These are phyloP conservation scores for Turdus rufiventris DNA, from an alignment of 2,113 vertebrate species.

Conservation along the genomic window DNA sequence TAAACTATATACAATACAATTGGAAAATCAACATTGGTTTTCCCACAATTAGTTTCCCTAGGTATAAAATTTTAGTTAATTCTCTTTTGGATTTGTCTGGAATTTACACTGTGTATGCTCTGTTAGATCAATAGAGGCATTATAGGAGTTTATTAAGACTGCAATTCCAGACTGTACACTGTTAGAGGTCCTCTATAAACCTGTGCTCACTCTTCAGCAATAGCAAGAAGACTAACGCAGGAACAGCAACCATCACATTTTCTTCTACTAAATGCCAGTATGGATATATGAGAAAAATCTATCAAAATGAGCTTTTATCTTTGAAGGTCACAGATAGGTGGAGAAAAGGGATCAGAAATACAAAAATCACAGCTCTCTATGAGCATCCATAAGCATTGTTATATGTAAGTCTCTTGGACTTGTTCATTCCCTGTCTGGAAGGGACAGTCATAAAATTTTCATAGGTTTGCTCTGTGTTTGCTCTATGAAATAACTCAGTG, in stretches of 20 bases:
- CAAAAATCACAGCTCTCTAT: neutral
- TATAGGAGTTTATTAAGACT: neutral
- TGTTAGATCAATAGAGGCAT: conserved; percentile 2
- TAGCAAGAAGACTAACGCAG: neutral
- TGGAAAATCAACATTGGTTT: neutral
- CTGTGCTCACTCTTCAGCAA: neutral
- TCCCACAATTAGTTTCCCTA: neutral
- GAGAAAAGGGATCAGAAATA: neutral
- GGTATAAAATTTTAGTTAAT: neutral
- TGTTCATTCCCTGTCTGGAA: neutral
- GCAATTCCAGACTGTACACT: neutral
- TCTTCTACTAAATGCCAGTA: neutral
- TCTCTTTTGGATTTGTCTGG: neutral
- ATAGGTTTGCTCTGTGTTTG: neutral
- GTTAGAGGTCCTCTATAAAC: neutral
- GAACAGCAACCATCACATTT: neutral
- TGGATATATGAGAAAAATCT: neutral
- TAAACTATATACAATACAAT: neutral
- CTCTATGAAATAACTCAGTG: conserved; percentile 11
- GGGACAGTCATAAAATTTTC: conserved; percentile 25
- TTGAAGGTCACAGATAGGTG: neutral
- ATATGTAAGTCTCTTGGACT: neutral
- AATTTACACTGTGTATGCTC: neutral
- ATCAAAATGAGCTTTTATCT: neutral
- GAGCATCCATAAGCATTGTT: neutral